A percentile compares a stretch with the other conserved stretches of the same genome.
Conservation (phyloP, 2,113 vertebrate genomes). For the Macroglossus sobrinus region DNA sequence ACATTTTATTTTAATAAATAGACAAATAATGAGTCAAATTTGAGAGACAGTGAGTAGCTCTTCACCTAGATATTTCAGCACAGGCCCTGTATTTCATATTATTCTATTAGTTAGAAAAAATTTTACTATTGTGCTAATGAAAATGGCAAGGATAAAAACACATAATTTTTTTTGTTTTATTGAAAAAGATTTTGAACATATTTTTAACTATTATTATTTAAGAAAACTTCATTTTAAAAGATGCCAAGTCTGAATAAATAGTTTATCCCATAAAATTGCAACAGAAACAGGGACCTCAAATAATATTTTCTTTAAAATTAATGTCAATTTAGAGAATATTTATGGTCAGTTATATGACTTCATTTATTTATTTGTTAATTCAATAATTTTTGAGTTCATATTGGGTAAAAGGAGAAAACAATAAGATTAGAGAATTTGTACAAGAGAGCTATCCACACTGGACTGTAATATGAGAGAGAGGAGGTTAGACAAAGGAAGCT, state of each 20-base stretch:
- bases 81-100: background rate
- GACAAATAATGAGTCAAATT: background rate
- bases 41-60: background rate
- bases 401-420: background rate
- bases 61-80: background rate
- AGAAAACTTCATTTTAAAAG: conserved; percentile 6
- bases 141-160: background rate
- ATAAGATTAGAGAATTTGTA: background rate
- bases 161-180: background rate
- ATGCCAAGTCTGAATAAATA: background rate
- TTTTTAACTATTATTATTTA: background rate
- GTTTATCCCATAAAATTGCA: background rate
- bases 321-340: background rate
- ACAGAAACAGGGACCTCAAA: background rate
- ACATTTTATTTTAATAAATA: conserved; percentile 5
- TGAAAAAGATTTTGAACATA: background rate
- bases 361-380: background rate
- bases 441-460: background rate
- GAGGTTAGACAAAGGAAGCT: background rate
- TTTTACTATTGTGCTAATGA: background rate
- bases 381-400: background rate
- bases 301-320: background rate
- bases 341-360: background rate
- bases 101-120: background rate
- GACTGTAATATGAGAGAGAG: background rate